Base-by-base conservation (phyloP, 2,797 vertebrate species). In the Xenopus petersii region DNA sequence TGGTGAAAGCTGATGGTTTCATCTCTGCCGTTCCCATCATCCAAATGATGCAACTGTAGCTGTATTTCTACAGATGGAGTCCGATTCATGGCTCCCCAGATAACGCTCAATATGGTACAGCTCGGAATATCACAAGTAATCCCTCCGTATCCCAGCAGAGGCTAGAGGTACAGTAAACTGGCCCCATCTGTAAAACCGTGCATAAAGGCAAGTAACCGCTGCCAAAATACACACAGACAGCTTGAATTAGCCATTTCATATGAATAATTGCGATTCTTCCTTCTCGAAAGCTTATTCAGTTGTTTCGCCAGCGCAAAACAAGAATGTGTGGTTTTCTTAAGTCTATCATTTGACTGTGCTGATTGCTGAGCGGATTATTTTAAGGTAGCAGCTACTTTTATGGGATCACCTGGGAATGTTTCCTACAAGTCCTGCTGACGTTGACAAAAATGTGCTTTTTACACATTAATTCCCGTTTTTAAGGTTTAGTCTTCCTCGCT, bases 261-360 rank as follows among this genome's bases (percentile, higher is more conserved):
- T 16, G 51, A 75, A 68, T 68, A 55, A 64, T 55, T 70, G 49
- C 60, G 63, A 30, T 62, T 36, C 48, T 63, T 74, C 33, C 58
- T 72, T 74, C 66, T 74, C 46, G 68, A 36, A 46, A 46, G 59
- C 68, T 54, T 61, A 58, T 74, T 67, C 58, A 4, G 46, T 33
- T 65, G 36, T 51, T 66, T 63, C 58, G 16, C 59, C 48, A 75
- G 68, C 73, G 42, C n/a, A 30, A 48, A 62, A 64, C 64, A 75
- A 70, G 67, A 75, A 69, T 70, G 73, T 75, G 73, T 64, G 73
- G 73, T 75, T 75, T 75, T 56, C 24, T 70, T 30, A 70, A 64
- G 59, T 62, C 51, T 70, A 58, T 75, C 56, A 64, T 64, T 75
- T 64, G 24, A 64, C 67, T 66, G 46, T 63, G 63, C 47, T 69